Base-by-base conservation (phyloP, 2,797 vertebrate species). In the Spinus olivaceus region DNA sequence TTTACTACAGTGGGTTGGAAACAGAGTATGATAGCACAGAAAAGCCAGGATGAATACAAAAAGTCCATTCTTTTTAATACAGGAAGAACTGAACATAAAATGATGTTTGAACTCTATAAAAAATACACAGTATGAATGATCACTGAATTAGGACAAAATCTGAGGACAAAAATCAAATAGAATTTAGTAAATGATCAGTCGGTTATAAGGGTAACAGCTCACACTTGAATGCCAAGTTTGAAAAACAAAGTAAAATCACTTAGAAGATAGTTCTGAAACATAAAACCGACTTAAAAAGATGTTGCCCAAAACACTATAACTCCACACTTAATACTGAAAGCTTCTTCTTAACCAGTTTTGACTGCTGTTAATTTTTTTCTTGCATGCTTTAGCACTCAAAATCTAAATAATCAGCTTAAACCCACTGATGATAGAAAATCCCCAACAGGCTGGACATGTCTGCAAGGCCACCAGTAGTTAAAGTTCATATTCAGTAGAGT, bases 181-280 rank as follows among this genome's bases (percentile, higher is more conserved):
- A 4, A 73, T 53, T 80, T 72, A 86, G 27, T 72, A 53, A 76
- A 41, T 24, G 0, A 87, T 42, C 17, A 30, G 63, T 37, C 50
- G 49, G 39, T 60, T 67, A 46, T 15, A 74, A 6, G 60, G 5
- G 3, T 27, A 84, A 88, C 3, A 10, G 28, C 23, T 66, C 51
- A 25, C 0, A 1, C 25, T 20, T 72, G 39, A 92, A 69, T 4
- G 14, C 14, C 16, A 64, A 33, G 14, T 65, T 51, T 0, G 0
- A 78, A 90, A 85, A 92, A 30, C 21, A 78, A 71, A 67, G 15
- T 22, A 72, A 82, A 14, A 51, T 13, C 23, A 77, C 28, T 21
- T 19, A 74, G 33, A 81, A 92, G 22, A 61, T 37, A 71, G 8
- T 86, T 67, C 14, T 57, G 65, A 70, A 91, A 72, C 25, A 51